These are phyloP conservation scores for Stenodema calcarata DNA, from an alignment of 2,888 invertebrate genomes.

Conservation along the genomic window DNA sequence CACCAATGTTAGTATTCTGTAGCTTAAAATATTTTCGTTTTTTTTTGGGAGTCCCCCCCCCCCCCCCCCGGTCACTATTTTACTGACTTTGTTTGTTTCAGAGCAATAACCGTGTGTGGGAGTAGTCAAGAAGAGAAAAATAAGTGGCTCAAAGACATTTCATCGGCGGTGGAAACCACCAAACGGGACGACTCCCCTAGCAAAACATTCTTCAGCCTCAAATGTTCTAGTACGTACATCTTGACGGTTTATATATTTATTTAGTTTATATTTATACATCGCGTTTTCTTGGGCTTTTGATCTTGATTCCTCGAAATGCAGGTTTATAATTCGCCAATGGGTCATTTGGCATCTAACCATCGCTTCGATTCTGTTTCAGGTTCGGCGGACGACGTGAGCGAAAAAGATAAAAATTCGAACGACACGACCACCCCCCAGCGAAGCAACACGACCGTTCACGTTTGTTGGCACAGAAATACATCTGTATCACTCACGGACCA, in stretches of 20 bases:
- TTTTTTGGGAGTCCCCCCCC: too few species aligned
- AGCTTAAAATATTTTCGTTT: too few species aligned
- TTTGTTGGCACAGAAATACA: slow-evolving; percentile 97
- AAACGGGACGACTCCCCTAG: slow-evolving; percentile 66
- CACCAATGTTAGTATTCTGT: too few species aligned
- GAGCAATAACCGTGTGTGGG: slow-evolving; percentile 86
- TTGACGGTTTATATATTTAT: too few species aligned
- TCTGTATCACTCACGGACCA: slow-evolving; percentile 80
- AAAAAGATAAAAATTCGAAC: slow-evolving; percentile 64
- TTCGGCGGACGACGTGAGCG: slow-evolving; percentile 76
- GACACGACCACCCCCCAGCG: slow-evolving; percentile 67
- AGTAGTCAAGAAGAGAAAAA: slow-evolving; percentile 84
- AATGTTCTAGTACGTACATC: slow-evolving; percentile 69
- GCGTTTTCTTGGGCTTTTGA: too few species aligned
- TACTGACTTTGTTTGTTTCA: slow-evolving; percentile 56
- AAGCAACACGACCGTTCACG: slow-evolving; percentile 86
- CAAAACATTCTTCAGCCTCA: slow-evolving; percentile 69
- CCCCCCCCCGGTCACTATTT: too few species aligned
- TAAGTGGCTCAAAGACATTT: slow-evolving; percentile 84
- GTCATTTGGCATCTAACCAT: neutral
- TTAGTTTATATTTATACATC: too few species aligned
- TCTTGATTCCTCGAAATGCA: too few species aligned
- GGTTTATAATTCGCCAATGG: too few species aligned
- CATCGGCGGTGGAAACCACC: slow-evolving; percentile 66
- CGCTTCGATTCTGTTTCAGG: slow-evolving; percentile 61